These are phyloP conservation scores for Lophura nycthemera DNA, from an alignment of 2,113 vertebrate species.

Conservation along the genomic window DNA sequence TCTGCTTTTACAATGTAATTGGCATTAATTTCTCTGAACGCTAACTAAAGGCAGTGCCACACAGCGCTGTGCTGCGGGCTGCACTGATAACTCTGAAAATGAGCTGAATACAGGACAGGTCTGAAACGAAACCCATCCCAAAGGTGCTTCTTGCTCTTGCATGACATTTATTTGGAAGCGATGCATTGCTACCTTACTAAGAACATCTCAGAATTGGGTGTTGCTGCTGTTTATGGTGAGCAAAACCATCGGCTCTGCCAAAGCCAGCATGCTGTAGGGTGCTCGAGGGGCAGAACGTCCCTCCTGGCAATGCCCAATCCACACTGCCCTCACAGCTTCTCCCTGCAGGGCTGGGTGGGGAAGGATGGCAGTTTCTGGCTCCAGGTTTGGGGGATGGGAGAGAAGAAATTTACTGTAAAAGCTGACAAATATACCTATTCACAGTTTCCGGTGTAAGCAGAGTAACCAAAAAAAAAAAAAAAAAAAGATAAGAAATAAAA, in stretches of 20 bases:
- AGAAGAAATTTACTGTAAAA: slow-evolving; percentile 72
- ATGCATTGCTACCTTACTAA: not conserved
- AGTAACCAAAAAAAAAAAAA: slow-evolving; percentile 46
- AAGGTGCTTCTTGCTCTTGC: not conserved
- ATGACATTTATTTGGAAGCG: not conserved
- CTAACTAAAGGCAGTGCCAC: not conserved
- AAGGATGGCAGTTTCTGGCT: slow-evolving; percentile 56
- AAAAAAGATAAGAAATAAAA: not conserved
- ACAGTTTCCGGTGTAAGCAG: slow-evolving; percentile 73
- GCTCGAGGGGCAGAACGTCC: not conserved
- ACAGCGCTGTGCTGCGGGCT: not conserved
- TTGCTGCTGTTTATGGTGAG: accelerated
- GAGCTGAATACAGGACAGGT: not conserved
- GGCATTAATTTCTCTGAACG: not conserved
- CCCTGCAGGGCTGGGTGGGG: slow-evolving; percentile 43
- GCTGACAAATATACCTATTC: slow-evolving; percentile 62
- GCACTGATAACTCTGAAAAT: not conserved
- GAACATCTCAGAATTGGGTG: not conserved
- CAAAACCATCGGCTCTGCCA: not conserved
- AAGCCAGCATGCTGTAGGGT: not conserved
- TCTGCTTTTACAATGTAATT: not conserved
- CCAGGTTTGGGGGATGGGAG: slow-evolving; percentile 35
- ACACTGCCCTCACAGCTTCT: not conserved
- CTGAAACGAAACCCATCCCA: not conserved
- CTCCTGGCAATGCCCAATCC: not conserved